phyloP scores from a whole-genome alignment of 2,888 invertebrate species.

The Gibbula magus region DNA sequence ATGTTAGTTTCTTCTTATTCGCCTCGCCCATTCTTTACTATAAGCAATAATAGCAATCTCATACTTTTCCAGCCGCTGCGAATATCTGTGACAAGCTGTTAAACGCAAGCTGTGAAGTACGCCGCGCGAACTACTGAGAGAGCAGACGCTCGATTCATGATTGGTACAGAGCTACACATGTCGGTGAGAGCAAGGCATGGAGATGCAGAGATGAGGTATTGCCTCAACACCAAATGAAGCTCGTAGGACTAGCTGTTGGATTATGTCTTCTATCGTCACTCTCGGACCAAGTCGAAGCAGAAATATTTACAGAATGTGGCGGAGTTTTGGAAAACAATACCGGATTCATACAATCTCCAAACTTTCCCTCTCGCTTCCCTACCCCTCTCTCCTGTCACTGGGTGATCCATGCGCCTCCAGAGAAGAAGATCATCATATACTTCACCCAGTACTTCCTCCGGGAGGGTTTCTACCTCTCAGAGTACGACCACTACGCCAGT shows the following conservation, averaged over 20 bases:
- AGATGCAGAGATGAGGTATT: not conserved
- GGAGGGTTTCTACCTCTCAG: slow-evolving; percentile 59
- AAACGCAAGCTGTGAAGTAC: too few relatives aligned
- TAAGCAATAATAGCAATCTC: too few relatives aligned
- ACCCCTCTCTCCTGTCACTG: slow-evolving; percentile 90
- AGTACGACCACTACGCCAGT: slow-evolving; percentile 67
- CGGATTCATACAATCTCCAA: slow-evolving; percentile 83
- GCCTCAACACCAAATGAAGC: not conserved
- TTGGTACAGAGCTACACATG: too few relatives aligned
- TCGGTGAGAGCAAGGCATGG: too few relatives aligned
- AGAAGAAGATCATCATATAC: slow-evolving; percentile 85
- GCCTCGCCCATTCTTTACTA: too few relatives aligned
- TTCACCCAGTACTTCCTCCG: slow-evolving; percentile 89
- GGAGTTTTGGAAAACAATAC: slow-evolving; percentile 49
- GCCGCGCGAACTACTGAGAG: too few relatives aligned
- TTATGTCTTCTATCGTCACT: not conserved
- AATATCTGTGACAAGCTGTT: too few relatives aligned
- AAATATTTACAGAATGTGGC: slow-evolving; percentile 51
- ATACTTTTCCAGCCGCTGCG: too few relatives aligned
- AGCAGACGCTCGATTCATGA: too few relatives aligned
- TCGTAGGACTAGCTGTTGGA: not conserved
- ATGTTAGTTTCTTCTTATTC: too few relatives aligned
- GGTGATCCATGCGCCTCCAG: slow-evolving; percentile 85
- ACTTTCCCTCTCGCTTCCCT: slow-evolving; percentile 87
- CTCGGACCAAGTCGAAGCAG: not conserved